phyloP scores from a whole-genome alignment of 2,797 vertebrate species.

The Sparidentex hasta region DNA sequence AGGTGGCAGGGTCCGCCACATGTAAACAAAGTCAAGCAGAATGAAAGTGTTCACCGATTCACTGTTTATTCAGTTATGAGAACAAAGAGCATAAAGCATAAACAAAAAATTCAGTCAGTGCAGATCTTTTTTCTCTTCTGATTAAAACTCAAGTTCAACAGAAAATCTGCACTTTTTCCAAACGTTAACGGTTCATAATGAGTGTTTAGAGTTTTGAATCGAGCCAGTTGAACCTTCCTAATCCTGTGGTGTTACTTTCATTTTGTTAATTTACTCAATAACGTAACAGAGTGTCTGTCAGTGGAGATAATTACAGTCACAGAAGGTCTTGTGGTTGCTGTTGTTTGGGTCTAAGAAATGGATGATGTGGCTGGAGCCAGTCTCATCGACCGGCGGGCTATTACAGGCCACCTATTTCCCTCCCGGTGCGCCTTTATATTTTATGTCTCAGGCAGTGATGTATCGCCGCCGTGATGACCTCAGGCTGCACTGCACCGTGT shows the following conservation, averaged over 20 bases:
- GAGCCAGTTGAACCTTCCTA: neutral
- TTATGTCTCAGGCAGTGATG: neutral
- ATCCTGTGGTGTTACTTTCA: neutral
- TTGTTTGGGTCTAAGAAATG: conserved; percentile 8
- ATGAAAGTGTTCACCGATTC: too few species aligned
- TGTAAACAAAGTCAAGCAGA: too few species aligned
- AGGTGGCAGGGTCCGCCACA: too few species aligned
- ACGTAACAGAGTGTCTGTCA: neutral
- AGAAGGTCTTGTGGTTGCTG: neutral
- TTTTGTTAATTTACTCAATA: too few species aligned
- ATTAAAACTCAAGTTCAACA: neutral
- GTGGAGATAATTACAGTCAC: neutral
- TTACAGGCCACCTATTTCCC: neutral
- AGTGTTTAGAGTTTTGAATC: neutral
- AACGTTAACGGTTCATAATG: neutral
- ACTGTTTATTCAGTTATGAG: too few species aligned
- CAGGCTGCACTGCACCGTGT: neutral
- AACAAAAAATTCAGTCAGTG: too few species aligned
- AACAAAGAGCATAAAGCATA: too few species aligned
- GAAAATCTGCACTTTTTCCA: neutral
- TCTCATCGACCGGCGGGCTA: neutral
- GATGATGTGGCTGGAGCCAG: conserved; percentile 1
- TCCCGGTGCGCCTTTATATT: neutral
- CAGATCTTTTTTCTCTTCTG: too few species aligned
- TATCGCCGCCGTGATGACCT: neutral